Base-by-base conservation (phyloP, 2,888 invertebrate genomes). In the Agriopis aurantiaria region DNA sequence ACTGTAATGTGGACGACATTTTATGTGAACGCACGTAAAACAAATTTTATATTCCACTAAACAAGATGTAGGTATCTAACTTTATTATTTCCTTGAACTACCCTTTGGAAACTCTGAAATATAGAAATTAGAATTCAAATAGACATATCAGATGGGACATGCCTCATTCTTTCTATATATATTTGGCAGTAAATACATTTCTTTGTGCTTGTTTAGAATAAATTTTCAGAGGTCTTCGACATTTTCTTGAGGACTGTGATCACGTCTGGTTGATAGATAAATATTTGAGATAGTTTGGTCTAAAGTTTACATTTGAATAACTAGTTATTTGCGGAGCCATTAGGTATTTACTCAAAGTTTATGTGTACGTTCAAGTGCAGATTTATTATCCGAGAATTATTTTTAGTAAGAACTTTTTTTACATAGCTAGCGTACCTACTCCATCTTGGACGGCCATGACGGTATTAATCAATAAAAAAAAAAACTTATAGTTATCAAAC, bases 121-220 rank as follows among this genome's bases (percentile, higher is more conserved):
- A 12, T 12, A 5, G 48, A 48, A 12, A n/a, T 8, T 14, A 53
- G 0, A 45, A 46, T 45, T 46, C 12, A 46, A 46, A 58, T 58
- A 58, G 46, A 11, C 46, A 23, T 43, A 43, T 58, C 45, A 58
- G 45, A 17, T 46, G 10, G 9, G 46, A 3, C 45, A 58, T 23
- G 58, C 45, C 45, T 23, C 46, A 17, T 23, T 17, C 45, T 23
- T 58, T 58, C 41, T 46, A 48, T n/a, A 59, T 60, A 49, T 51
- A 8, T 41, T 45, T 17, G 8, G 11, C 23, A 51, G 51, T 51
- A 51, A 51, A 51, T 51, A 41, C 51, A 43, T 51, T 33, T 17
- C 14, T 43, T 6, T 56, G n/a, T 56, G 9, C 17, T 58, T 46
- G 23, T 58, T 58, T 58, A 58, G 23, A 17, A 23, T 45, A 45